Conservation (phyloP, 2,888 invertebrate species). For the Nomada ferruginata region DNA sequence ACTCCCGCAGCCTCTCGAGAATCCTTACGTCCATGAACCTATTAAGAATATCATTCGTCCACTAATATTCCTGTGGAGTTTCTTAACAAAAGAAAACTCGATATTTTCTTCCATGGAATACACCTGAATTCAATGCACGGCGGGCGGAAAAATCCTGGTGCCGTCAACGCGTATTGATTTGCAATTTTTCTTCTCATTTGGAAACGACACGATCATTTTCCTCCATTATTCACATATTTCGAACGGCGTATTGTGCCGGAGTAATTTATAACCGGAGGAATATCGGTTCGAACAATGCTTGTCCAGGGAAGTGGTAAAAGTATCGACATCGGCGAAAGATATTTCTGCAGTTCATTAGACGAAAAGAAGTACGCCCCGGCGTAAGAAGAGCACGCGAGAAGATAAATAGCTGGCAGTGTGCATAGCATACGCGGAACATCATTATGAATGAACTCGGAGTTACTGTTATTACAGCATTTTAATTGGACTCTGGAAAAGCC, state of each 20-base stretch:
- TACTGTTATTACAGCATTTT: slow-evolving; percentile 52
- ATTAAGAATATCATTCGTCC: too few relatives aligned
- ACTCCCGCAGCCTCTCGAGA: too few relatives aligned
- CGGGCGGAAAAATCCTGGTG: background rate
- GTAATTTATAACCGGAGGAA: background rate
- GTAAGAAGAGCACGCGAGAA: background rate
- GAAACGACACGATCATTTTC: background rate
- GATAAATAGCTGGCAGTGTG: slow-evolving; percentile 13
- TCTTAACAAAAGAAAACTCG: background rate
- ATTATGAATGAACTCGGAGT: slow-evolving; percentile 39
- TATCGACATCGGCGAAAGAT: background rate
- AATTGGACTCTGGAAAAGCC: slow-evolving; percentile 39
- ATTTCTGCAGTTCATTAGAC: background rate
- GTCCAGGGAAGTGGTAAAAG: background rate
- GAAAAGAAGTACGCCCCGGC: background rate
- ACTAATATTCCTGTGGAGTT: background rate
- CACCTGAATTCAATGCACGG: background rate
- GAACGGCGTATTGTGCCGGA: background rate
- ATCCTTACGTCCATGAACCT: too few relatives aligned
- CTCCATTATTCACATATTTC: background rate
- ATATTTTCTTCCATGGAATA: background rate
- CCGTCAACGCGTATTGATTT: slow-evolving; percentile 23
- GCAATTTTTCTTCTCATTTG: slow-evolving; percentile 11
- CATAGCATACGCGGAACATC: slow-evolving; percentile 17
- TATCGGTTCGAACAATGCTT: background rate